Base-by-base conservation (phyloP, 2,888 invertebrate genomes). In the Exocentrus adspersus region DNA sequence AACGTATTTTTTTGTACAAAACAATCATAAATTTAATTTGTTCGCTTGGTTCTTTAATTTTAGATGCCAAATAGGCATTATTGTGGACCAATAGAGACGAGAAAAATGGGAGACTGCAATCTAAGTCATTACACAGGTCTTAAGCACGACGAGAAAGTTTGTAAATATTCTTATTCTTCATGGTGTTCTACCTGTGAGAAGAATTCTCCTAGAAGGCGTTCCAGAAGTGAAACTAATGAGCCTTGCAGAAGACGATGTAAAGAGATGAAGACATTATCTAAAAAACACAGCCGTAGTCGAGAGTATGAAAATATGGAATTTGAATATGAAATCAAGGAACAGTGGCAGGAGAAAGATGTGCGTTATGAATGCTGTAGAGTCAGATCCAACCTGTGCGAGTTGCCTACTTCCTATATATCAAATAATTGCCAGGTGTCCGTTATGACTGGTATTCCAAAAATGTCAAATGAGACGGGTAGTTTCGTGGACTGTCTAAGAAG, bases 121-220 rank as follows among this genome's bases (percentile, higher is more conserved):
- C 67, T 78, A 19, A 70, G 75, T 24, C 73, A 74, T 41, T 80
- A 77, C 67, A 69, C 60, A 9, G 68, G 70, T 42, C 68, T 71
- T 21, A 76, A 75, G 69, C 67, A 61, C 52, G 76, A 77, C 54
- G 78, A 77, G 46, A 77, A 77, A 50, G 72, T 71, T 52, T 80
- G 80, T 66, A 81, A 79, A 68, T 80, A 77, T 63, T 72, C 80
- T 6, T 81, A 80, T 63, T 64, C 75, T 10, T 76, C 77, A 57
- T 82, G 82, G 81, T 82, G 83, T 72, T 78, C 80, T 12, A 80
- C 77, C n/a, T 83, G 82, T 74, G 81, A 81, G 56, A 77, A 75
- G 62, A 78, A 78, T 43, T 76, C 79, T 2, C 80, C 81, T 6
- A 70, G 82, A 50, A 74, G 80, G 41, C 72, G 82, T 53, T 79